Evolutionary conservation across 2,113 vertebrate species (phyloP), one percentile per base, ranked within the genome.

Genomic region (Dolichallabes microphthalmus): DNA sequence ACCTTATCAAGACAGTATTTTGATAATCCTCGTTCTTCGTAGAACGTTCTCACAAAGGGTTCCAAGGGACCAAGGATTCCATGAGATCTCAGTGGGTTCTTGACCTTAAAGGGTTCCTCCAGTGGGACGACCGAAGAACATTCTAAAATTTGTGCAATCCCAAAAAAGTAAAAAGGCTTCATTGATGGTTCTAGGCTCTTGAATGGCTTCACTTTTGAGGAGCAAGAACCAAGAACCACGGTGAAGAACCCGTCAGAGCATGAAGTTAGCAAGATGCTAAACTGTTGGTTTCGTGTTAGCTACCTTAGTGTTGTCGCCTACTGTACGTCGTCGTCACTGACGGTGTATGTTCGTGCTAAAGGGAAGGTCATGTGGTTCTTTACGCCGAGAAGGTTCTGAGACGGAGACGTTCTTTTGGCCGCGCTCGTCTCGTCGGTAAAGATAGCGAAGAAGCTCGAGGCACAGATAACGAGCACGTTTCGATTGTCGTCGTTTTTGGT

Each of bases 401-500:
- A 39, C 0, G 32, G 57, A 50, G 39, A 81, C 14, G 25, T 50
- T 64, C 35, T 3, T 14, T 32, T 45, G 0, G n/a, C 13, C 7
- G 27, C 9, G 35, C 22, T 27, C 6, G 4, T 53, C 2, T 22
- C 2, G 45, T 76, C 0, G 6, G 71, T 50, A 5, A 39, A 1
- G 14, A 66, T 0, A 3, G 10, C 7, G 55, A n/a, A n/a, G 20
- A 63, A 35, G 10, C 17, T 27, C 4, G 30, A 82, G 85, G 79
- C 69, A 66, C 58, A 22, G 84, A 69, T 13, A 22, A 75, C 0
- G 52, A 66, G 73, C 4, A 27, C 22, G 12, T n/a, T 63, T 30
- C 60, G 85, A 86, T 86, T 75, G 79, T 82, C 79, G 50, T 50
- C 13, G 30, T 64, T 82, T 45, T 86, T 75, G 78, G n/a, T 81